Base-by-base conservation (phyloP, 2,797 vertebrate genomes). In the Meriones psammophilus region DNA sequence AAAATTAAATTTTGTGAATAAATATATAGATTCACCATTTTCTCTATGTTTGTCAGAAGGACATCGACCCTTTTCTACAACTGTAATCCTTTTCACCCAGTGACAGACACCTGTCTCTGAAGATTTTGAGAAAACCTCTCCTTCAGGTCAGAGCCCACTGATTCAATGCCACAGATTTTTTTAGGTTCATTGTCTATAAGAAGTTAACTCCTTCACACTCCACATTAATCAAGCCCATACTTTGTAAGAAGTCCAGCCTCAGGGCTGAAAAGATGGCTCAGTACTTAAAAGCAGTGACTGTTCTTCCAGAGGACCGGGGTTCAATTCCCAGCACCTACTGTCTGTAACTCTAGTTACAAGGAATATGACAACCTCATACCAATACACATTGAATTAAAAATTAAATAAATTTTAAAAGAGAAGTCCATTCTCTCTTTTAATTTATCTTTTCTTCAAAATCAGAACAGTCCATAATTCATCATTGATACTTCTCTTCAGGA, bases 401-500 rank as follows among this genome's bases (percentile, higher is more conserved):
- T 50, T 50, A 50, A 50, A 50, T 50, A 50, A 50, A 50, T 50
- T 50, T 50, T 8, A 50, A 50, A 50, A 50, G 46, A 85, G 50
- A 92, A 94, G 2, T 87, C 56, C 9, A 68, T 62, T 92, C 18
- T 28, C 83, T 68, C 62, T 68, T 96, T 56, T 89, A 76, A 91
- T 83, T 66, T 97, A 58, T 71, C 64, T 18, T 86, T 88, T 33
- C 50, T 93, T 96, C 77, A 86, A 94, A 96, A 66, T 15, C 42
- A 54, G 85, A 77, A 85, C 50, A 71, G 14, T 87, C 22, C 46
- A 74, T 73, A 93, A 93, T 69, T 94, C 8, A 68, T 91, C 90
- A 30, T 77, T 96, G 46, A 89, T 95, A 36, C 95, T 90, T 68
- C 50, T n/a, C n/a, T n/a, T n/a, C n/a, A 95, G 81, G 22, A 89